These are phyloP conservation scores for Orycteropus afer DNA, from an alignment of 2,113 vertebrate species.

Conservation along the genomic window DNA sequence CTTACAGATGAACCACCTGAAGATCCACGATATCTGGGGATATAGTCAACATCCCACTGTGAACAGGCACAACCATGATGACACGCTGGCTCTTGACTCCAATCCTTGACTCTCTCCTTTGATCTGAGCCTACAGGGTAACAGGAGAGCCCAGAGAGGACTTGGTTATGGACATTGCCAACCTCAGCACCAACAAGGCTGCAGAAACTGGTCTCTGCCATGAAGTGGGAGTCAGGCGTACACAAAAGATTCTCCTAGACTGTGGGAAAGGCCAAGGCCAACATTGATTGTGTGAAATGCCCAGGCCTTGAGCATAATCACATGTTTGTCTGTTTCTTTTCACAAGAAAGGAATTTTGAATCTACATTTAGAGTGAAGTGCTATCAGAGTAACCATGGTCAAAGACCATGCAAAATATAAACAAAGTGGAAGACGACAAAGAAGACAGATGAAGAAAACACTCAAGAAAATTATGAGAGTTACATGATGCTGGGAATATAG, in stretches of 20 bases:
- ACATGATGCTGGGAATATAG: neutral
- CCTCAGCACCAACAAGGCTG: accelerated
- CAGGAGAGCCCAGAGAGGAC: neutral
- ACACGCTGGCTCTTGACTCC: neutral
- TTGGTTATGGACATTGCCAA: neutral
- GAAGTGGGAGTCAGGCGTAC: neutral
- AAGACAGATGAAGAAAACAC: neutral
- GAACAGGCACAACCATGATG: neutral
- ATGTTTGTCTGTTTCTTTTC: neutral
- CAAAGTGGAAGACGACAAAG: neutral
- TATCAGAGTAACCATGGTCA: neutral
- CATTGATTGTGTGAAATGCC: neutral
- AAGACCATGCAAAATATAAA: neutral
- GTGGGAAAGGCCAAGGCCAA: neutral
- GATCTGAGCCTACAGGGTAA: neutral
- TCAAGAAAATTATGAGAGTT: neutral
- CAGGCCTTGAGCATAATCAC: neutral
- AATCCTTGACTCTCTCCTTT: neutral
- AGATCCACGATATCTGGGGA: neutral
- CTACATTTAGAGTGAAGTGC: neutral
- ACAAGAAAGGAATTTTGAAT: neutral
- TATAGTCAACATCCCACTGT: too few relatives aligned
- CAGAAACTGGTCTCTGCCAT: neutral
- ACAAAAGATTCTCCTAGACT: neutral
- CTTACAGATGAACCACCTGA: neutral